phyloP scores from a whole-genome alignment of 1,140 invertebrate genomes.

The Venturia canescens region DNA sequence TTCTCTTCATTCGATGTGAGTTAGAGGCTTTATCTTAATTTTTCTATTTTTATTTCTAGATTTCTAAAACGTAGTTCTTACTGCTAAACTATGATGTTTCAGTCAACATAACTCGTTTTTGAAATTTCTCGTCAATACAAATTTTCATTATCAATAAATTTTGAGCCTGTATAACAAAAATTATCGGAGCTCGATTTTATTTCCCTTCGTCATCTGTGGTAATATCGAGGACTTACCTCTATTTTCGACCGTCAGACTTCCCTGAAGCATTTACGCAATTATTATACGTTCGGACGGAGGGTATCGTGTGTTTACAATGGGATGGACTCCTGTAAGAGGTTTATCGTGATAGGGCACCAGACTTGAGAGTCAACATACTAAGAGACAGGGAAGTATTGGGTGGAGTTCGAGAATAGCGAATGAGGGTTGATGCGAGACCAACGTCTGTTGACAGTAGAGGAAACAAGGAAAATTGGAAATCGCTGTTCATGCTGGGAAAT shows the following conservation, averaged over 20 bases:
- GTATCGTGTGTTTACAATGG: not conserved
- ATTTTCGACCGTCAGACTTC: not conserved
- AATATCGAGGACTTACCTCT: not conserved
- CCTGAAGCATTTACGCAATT: not conserved
- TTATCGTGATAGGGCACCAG: not conserved
- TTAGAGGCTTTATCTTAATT: too few species aligned
- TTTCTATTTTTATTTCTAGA: too few species aligned
- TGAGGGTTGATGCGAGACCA: not conserved
- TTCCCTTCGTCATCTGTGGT: not conserved
- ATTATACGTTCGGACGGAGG: not conserved
- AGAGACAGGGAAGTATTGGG: not conserved
- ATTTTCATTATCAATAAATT: too few species aligned
- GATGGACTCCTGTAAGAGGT: not conserved
- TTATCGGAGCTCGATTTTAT: too few species aligned
- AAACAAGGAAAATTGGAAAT: not conserved
- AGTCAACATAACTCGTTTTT: too few species aligned
- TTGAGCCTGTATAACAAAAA: too few species aligned
- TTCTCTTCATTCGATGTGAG: too few species aligned
- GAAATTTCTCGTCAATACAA: too few species aligned
- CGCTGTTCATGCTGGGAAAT: too few species aligned
- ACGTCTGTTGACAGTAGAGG: not conserved
- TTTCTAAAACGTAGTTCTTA: too few species aligned
- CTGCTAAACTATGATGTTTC: too few species aligned
- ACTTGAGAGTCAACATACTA: not conserved
- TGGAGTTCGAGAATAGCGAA: not conserved